Base-by-base conservation (phyloP, 1,140 invertebrate species). In the Ptiloglossa arizonensis region DNA sequence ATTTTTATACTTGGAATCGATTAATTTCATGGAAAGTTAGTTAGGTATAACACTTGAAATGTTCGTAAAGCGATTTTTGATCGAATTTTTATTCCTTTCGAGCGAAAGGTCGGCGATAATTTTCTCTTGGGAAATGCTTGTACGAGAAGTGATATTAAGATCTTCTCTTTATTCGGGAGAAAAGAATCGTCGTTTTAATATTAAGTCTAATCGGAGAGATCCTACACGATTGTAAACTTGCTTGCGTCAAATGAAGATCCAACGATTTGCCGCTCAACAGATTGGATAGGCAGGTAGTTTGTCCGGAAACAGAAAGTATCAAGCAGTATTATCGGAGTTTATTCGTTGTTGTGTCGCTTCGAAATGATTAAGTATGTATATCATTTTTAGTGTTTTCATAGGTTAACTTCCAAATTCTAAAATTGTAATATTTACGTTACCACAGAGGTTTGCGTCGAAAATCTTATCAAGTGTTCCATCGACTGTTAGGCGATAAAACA, bases 311-410 rank as follows among this genome's bases (percentile, higher is more conserved):
- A 57, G 35, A 13, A 57, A 29, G 5, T 9, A 24, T 57, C 32
- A 15, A 57, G 6, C 66, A 68, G 50, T 69, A 69, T 17, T 57
- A 57, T 29, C 67, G 9, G 35, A 2, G 19, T 69, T 6, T 29
- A 35, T 57, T 57, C 24, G 19, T 52, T n/a, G 50, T n/a, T 52
- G 50, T 4, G 50, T 3, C 63, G 27, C 11, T 22, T 35, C 13
- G 9, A 41, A 41, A 41, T 11, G 41, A 41, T 11, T 41, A 41
- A 6, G 32, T 35, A 35, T 8, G 46, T 50, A 11, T 2, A 50
- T 2, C 19, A 17, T 50, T 50, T 13, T 41, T 11, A 11, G 41
- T 41, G 13, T 41, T 41, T 41, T 11, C 13, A 41, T 2, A 0
- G 41, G 13, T 9, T 41, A 41, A 41, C 11, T 41, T 41, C 5